A percentile compares a stretch with the other conserved stretches of the same genome.
Evolutionary conservation across 2,113 vertebrate species (phyloP).

Genomic region (Chelonoidis abingdonii): DNA sequence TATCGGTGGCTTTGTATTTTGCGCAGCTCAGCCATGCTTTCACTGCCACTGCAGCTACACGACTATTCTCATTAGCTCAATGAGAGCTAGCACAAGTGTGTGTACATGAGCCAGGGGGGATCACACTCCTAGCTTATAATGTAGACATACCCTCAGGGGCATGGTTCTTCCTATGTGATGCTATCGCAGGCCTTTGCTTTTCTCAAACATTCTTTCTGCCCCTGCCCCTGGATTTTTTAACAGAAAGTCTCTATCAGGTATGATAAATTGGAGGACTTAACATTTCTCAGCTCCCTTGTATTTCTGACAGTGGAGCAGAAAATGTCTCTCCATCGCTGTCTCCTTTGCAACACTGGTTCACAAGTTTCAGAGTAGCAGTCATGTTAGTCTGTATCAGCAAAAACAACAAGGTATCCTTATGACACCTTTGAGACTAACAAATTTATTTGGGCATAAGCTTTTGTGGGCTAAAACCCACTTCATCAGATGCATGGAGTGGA

Average conservation of each 20-base stretch:
- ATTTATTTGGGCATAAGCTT: too few species aligned
- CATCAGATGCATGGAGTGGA: too few species aligned
- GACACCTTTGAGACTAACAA: too few species aligned
- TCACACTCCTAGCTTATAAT: neutral
- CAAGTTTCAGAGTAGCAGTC: too few species aligned
- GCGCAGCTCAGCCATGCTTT: neutral
- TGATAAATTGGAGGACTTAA: neutral
- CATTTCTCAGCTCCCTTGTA: neutral
- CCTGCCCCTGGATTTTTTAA: neutral
- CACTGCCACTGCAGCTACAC: neutral
- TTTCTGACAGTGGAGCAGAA: neutral
- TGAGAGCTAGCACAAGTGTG: neutral
- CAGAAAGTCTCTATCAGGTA: fast-evolving
- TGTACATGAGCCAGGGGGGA: neutral
- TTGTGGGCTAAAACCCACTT: too few species aligned
- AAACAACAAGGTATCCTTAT: too few species aligned
- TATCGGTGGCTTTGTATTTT: neutral
- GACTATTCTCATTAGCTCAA: neutral
- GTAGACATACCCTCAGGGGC: neutral
- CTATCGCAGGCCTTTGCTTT: neutral
- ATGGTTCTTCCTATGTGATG: neutral
- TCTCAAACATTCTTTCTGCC: neutral
- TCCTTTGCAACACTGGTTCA: neutral
- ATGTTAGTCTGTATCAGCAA: too few species aligned
- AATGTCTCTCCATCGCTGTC: neutral